These are phyloP conservation scores for Pygocentrus nattereri DNA, from an alignment of 2,797 vertebrate genomes.

Conservation along the genomic window DNA sequence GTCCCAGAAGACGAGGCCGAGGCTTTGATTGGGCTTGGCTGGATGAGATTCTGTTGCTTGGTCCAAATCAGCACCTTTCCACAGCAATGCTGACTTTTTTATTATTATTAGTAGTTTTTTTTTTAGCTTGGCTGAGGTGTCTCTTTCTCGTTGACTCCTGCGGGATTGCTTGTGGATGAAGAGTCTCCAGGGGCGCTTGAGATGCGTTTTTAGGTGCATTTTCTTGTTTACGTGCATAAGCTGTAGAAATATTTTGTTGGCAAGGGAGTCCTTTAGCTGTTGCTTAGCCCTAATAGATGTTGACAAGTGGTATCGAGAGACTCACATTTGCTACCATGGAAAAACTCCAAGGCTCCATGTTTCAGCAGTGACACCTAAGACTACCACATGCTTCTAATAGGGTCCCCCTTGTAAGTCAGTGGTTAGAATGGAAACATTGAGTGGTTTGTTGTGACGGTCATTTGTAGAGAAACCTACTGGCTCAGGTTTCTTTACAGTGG, in stretches of 20 bases:
- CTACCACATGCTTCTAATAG: too few relatives aligned
- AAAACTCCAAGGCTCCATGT: not conserved
- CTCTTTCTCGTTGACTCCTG: not conserved
- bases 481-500: too few relatives aligned
- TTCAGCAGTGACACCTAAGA: not conserved
- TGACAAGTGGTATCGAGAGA: constrained; percentile 13
- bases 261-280: constrained; percentile 2
- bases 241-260: constrained; percentile 13
- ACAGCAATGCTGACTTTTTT: not conserved
- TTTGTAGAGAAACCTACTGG: too few relatives aligned
- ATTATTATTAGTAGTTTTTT: too few relatives aligned
- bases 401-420: too few relatives aligned
- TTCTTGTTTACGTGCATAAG: constrained; percentile 23
- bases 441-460: too few relatives aligned
- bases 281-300: not conserved
- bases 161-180: not conserved
- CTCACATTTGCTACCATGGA: not conserved
- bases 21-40: constrained; percentile 42
- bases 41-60: constrained; percentile 18
- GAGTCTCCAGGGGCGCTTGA: not conserved
- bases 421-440: too few relatives aligned
- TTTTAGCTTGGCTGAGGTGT: constrained; percentile 21
- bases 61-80: not conserved
- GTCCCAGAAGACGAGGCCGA: constrained; percentile 11
- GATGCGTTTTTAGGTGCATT: not conserved